Conservation (phyloP, 2,888 invertebrate species). For the Sisyra terminalis region DNA sequence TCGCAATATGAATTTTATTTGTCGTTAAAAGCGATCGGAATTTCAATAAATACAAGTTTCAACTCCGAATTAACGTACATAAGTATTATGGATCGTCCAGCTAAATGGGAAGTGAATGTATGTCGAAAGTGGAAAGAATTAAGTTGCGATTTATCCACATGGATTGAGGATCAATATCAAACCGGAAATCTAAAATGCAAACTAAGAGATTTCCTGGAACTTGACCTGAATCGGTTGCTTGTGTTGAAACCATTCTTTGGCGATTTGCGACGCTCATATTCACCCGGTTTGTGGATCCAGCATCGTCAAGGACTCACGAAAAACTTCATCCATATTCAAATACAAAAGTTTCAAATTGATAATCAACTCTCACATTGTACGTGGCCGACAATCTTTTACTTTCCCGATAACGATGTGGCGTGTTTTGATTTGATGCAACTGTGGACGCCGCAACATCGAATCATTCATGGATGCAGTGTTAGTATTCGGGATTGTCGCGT, state of each 20-base stretch:
- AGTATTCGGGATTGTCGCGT: constrained; percentile 48
- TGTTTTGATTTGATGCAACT: constrained; percentile 40
- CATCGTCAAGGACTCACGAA: constrained; percentile 50
- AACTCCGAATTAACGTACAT: constrained; percentile 47
- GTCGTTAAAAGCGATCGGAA: constrained; percentile 48
- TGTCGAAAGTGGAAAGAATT: constrained; percentile 65
- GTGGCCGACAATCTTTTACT: constrained; percentile 49
- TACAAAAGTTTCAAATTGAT: constrained; percentile 56
- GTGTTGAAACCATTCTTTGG: constrained; percentile 78
- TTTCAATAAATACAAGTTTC: constrained; percentile 34
- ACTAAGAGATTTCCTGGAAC: constrained; percentile 60
- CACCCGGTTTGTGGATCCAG: constrained; percentile 60
- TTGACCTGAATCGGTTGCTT: constrained; percentile 70
- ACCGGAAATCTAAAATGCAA: constrained; percentile 52
- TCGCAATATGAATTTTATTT: constrained; percentile 50
- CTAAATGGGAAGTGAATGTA: constrained; percentile 69
- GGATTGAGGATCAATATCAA: constrained; percentile 67
- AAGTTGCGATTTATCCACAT: constrained; percentile 57
- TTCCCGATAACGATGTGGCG: constrained; percentile 39
- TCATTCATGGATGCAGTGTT: constrained; percentile 25
- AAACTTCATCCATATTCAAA: constrained; percentile 45
- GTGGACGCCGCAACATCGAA: constrained; percentile 28
- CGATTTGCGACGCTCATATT: constrained; percentile 52
- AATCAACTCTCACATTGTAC: constrained; percentile 47
- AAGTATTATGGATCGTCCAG: constrained; percentile 48